Base-by-base conservation (phyloP, 2,113 vertebrate genomes). In the Chrysemys picta region DNA sequence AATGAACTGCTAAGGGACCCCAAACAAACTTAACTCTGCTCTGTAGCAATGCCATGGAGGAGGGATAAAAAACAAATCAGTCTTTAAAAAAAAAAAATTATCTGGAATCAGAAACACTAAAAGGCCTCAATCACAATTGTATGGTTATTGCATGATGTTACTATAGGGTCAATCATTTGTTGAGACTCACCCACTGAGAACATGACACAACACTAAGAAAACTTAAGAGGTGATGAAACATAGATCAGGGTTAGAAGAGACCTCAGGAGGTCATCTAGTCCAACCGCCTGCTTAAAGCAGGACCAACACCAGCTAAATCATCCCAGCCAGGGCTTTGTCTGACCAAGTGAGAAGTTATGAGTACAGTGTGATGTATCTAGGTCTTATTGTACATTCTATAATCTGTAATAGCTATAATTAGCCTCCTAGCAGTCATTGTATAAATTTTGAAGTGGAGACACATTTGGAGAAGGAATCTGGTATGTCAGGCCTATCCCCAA, bases 401-500 rank as follows among this genome's bases (percentile, higher is more conserved):
- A 24, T 3, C 17, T 54, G 10, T 80, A 65, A 75, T 25, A 47
- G 12, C 13, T 62, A n/a, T 83, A 50, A 75, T 83, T 14, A 5
- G 57, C 10, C 3, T 84, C 56, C 16, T 80, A 24, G 50, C 52
- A 93, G 52, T 9, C 8, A 80, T 72, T 49, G n/a, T 27, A 88
- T 4, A 54, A 2, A 5, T 29, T 90, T 38, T 38, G 84, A 93
- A 88, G 82, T 4, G 72, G 35, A 93, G 62, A 29, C 9, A 82
- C 12, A 16, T 89, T 85, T 83, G 91, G 81, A 53, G 45, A 87
- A 2, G 89, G 62, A 62, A 78, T 89, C n/a, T 57, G 72, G 21
- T 92, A 78, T 78, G 91, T 95, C 50, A 89, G 50, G 84, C 45
- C 94, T 53, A 27, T 47, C 4, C 22, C 88, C 57, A 93, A 65